phyloP scores from a whole-genome alignment of 2,888 invertebrate species.

The Labia minor region DNA sequence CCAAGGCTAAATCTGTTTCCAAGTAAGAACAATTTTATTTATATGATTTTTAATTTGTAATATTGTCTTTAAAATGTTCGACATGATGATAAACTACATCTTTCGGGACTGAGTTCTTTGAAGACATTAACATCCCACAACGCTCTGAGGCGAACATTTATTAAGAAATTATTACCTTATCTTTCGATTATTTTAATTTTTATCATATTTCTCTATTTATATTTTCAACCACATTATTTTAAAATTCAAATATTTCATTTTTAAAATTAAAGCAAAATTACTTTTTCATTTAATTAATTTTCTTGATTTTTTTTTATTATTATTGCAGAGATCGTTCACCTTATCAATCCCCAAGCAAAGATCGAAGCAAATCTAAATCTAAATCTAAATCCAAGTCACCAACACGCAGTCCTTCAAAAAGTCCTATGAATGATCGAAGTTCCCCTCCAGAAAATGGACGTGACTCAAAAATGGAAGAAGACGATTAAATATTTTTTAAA shows the following conservation, averaged over 20 bases:
- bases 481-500: not conserved
- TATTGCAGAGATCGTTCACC: conserved; percentile 35
- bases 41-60: not conserved
- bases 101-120: not conserved
- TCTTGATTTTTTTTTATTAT: not conserved
- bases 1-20: conserved; percentile 34
- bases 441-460: not conserved
- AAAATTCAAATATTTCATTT: too few species aligned
- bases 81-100: not conserved
- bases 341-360: conserved; percentile 59
- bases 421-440: not conserved
- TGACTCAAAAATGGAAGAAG: not conserved
- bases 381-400: conserved; percentile 23
- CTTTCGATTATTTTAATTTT: not conserved
- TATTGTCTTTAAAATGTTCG: not conserved
- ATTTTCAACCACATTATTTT: too few species aligned
- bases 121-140: not conserved
- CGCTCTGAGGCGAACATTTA: not conserved
- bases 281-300: too few species aligned
- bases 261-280: too few species aligned
- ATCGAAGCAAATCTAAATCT: conserved; percentile 36
- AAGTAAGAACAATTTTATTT: conserved; percentile 23
- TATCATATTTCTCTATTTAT: not conserved
- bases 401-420: not conserved
- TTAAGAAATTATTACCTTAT: not conserved